Conservation (phyloP, 2,888 invertebrate species). For the Eupithecia vulgata region DNA sequence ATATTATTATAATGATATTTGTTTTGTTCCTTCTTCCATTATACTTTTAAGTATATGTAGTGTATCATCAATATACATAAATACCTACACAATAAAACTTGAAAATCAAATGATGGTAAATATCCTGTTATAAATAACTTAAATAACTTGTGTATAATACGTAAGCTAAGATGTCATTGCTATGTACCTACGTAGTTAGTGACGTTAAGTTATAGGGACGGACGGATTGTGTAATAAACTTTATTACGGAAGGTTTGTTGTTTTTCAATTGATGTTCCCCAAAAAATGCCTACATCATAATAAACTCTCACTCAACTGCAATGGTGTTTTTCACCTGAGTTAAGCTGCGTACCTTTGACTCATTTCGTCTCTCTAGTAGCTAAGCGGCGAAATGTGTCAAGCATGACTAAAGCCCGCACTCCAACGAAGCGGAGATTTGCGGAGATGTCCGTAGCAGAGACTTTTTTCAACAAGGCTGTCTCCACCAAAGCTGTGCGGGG, state of each 20-base stretch:
- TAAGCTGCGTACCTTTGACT: no score
- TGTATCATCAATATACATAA: background rate
- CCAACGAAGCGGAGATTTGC: no score
- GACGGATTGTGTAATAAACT: background rate
- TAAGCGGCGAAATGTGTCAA: background rate
- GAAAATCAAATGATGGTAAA: no score
- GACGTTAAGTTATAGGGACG: background rate
- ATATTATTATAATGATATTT: no score
- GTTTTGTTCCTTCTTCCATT: background rate
- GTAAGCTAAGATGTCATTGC: constrained; percentile 2
- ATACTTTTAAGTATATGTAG: background rate
- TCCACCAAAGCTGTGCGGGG: no score
- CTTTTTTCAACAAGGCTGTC: no score
- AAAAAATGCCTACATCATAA: background rate
- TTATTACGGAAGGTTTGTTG: background rate
- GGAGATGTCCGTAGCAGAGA: no score
- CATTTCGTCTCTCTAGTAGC: no score
- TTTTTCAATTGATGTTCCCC: background rate
- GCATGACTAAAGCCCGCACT: background rate
- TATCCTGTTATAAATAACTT: no score
- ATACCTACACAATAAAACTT: no score
- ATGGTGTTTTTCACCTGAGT: no score
- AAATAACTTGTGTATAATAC: background rate
- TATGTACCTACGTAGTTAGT: background rate
- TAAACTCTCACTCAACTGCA: background rate